Evolutionary conservation across 2,888 invertebrate genomes (phyloP).

Genomic region (Nephrotoma guestfalica): DNA sequence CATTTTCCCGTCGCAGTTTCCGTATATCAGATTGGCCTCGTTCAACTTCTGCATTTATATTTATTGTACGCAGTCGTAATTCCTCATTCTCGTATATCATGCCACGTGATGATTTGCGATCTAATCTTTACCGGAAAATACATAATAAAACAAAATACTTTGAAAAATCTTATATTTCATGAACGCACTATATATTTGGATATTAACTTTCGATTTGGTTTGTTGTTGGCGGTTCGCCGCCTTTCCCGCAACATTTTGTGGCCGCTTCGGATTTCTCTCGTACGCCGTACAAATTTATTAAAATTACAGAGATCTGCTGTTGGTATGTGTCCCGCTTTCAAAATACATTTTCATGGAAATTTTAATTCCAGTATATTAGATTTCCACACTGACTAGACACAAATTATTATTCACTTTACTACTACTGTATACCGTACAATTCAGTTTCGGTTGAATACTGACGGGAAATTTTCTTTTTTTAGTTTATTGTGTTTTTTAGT

Average conservation of each 20-base stretch:
- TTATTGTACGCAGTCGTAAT: constrained; percentile 72
- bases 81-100: constrained; percentile 93
- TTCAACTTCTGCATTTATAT: constrained; percentile 86
- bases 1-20: constrained; percentile 75
- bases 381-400: not conserved
- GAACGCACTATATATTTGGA: not conserved
- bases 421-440: not conserved
- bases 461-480: not conserved
- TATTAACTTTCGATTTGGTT: constrained; percentile 69
- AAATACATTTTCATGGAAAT: not conserved
- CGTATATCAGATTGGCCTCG: constrained; percentile 82
- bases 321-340: not conserved
- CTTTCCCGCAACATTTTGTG: constrained; percentile 71
- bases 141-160: constrained; percentile 3
- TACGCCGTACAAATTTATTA: not conserved
- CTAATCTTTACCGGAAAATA: constrained; percentile 42
- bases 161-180: not conserved
- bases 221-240: constrained; percentile 74
- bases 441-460: not conserved
- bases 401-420: not conserved
- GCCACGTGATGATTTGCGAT: constrained; percentile 80
- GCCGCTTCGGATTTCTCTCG: not conserved
- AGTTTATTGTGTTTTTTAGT: not conserved
- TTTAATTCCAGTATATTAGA: not conserved
- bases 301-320: not conserved